These are phyloP conservation scores for Ceryle rudis DNA, from an alignment of 2,797 vertebrate genomes.

Conservation along the genomic window DNA sequence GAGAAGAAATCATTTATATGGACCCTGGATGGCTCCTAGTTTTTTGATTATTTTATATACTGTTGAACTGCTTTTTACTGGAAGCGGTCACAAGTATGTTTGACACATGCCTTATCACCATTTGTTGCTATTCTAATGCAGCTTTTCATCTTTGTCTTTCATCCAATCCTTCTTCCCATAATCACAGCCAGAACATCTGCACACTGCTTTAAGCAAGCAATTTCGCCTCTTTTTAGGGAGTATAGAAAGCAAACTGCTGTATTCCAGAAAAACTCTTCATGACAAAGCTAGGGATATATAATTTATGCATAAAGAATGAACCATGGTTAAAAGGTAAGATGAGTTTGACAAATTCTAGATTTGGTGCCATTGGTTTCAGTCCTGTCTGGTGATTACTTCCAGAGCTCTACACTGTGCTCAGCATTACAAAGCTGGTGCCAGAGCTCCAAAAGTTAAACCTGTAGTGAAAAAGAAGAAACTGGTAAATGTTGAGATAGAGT, in stretches of 20 bases:
- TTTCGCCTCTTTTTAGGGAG: slow-evolving; percentile 4
- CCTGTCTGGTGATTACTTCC: neutral
- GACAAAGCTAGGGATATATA: neutral
- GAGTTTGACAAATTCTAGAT: neutral
- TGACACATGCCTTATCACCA: neutral
- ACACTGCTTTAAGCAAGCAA: slow-evolving; percentile 4
- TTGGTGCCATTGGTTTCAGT: neutral
- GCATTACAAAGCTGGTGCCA: neutral
- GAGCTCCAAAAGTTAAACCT: neutral
- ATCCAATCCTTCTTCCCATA: neutral
- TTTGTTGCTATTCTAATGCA: slow-evolving; percentile 4
- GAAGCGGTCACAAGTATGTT: neutral
- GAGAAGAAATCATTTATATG: neutral
- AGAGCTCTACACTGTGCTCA: neutral
- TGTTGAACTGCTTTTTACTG: neutral
- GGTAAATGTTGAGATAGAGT: neutral
- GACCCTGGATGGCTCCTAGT: neutral
- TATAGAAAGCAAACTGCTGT: neutral
- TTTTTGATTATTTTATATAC: neutral
- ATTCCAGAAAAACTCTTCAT: neutral
- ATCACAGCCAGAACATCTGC: slow-evolving; percentile 21
- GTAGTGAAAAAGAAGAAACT: neutral
- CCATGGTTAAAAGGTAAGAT: neutral
- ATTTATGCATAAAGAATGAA: neutral
- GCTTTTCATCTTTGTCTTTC: slow-evolving; percentile 6